Base-by-base conservation (phyloP, 1,140 invertebrate genomes). In the Vollenhovia emeryi region DNA sequence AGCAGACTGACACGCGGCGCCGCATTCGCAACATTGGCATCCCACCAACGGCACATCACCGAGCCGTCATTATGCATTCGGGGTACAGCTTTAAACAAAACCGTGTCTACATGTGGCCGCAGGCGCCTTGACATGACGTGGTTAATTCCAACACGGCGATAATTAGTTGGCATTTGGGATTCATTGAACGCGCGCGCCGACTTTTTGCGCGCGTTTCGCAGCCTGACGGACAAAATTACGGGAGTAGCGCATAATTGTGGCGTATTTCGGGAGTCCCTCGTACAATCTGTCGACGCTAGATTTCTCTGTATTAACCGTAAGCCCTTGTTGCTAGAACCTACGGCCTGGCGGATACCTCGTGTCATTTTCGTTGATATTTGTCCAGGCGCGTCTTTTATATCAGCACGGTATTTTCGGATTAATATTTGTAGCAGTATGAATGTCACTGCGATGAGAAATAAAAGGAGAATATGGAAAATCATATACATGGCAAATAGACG, bases 1-100 rank as follows among this genome's bases (percentile, higher is more conserved):
- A 79, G 21, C 76, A 79, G 76, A 79, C 76, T 79, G 76, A 79
- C 76, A 68, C 75, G 75, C 59, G 59, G 43, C 74, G 30, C 59
- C 59, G 59, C 43, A 64, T 33, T 79, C 59, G 40, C 45, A 79
- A 79, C 76, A 79, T 79, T 79, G 76, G 76, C 76, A 79, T 79
- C 76, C 76, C 76, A 79, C 76, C 76, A 79, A 45, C 76, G 76
- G 76, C 76, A 79, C 76, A 79, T 79, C 76, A 79, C 60, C 76
- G 30, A 27, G 21, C 76, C 76, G 76, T 79, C 60, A 79, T 79
- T 79, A 79, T 79, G 76, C 76, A 79, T 79, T 79, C 60, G 76
- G 43, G 48, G 30, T 79, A 68, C 60, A 79, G 76, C 60, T 79
- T 79, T 79, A 79, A 79, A 79, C 76, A 68, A 79, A 79, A 79